Conservation (phyloP, 2,113 vertebrate genomes). For the Grallaria varia region DNA sequence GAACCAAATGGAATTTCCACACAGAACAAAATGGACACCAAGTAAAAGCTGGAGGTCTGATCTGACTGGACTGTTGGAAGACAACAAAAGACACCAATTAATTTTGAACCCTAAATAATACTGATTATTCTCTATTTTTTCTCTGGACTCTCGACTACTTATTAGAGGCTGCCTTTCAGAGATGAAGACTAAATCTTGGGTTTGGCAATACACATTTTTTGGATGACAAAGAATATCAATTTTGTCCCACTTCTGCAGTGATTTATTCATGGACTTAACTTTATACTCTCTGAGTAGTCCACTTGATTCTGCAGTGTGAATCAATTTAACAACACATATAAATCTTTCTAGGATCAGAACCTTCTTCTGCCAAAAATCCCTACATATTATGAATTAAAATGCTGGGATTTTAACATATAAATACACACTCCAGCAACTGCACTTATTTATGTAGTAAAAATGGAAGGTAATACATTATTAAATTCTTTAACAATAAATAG, state of each 20-base stretch:
- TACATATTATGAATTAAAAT: neutral
- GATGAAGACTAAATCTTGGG: neutral
- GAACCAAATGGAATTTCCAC: neutral
- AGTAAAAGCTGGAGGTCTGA: neutral
- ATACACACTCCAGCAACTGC: neutral
- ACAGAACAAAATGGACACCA: no score
- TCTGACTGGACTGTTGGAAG: neutral
- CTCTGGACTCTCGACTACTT: neutral
- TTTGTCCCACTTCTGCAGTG: neutral
- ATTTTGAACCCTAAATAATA: neutral
- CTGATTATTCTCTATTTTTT: neutral
- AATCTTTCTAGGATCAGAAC: neutral
- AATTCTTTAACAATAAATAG: neutral
- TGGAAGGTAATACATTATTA: neutral
- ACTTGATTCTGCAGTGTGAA: neutral
- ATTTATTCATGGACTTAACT: neutral
- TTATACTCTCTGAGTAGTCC: neutral
- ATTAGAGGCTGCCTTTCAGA: neutral
- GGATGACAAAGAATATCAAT: neutral
- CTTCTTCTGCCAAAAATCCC: neutral
- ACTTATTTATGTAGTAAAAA: neutral
- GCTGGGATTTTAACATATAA: neutral
- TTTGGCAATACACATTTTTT: neutral
- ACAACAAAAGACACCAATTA: neutral
- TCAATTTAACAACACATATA: neutral